Conservation (phyloP, 2,113 vertebrate genomes). For the Prochilodus magdalenae region DNA sequence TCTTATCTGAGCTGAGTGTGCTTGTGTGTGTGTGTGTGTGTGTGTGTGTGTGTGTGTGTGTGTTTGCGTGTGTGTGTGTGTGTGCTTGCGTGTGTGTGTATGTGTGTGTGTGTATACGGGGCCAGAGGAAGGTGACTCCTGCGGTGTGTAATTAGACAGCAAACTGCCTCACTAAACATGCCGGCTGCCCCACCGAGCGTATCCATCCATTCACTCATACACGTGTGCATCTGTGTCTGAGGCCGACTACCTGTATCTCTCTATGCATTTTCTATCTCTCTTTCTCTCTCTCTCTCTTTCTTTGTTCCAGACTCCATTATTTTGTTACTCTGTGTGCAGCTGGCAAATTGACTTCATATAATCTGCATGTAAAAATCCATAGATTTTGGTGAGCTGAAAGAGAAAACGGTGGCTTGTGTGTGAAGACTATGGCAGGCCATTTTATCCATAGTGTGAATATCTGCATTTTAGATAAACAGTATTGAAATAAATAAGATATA, state of each 20-base stretch:
- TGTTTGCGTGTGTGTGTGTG: conserved; percentile 24
- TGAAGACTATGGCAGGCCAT: too few species aligned
- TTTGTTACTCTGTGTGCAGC: not conserved
- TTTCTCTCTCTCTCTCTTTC: not conserved
- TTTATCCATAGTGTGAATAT: not conserved
- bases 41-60: conserved; percentile 17
- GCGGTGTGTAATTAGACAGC: conserved; percentile 80
- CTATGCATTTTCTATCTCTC: too few species aligned
- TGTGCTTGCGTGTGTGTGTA: conserved; percentile 34
- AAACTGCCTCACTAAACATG: conserved; percentile 78
- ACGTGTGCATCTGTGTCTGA: not conserved
- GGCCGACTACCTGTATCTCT: not conserved
- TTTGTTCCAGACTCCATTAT: not conserved
- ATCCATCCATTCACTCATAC: conserved; percentile 46
- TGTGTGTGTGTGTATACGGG: conserved; percentile 24
- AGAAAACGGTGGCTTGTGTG: not conserved
- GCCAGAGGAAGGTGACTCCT: conserved; percentile 78
- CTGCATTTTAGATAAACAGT: too few species aligned
- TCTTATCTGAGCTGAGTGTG: conserved; percentile 10
- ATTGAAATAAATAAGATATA: too few species aligned
- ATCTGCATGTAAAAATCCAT: not conserved
- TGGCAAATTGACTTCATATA: not conserved
- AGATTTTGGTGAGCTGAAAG: not conserved
- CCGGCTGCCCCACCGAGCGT: conserved; percentile 65
- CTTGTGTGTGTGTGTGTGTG: not conserved